Evolutionary conservation across 1,140 invertebrate genomes (phyloP).

Genomic region (Ips typographus): DNA sequence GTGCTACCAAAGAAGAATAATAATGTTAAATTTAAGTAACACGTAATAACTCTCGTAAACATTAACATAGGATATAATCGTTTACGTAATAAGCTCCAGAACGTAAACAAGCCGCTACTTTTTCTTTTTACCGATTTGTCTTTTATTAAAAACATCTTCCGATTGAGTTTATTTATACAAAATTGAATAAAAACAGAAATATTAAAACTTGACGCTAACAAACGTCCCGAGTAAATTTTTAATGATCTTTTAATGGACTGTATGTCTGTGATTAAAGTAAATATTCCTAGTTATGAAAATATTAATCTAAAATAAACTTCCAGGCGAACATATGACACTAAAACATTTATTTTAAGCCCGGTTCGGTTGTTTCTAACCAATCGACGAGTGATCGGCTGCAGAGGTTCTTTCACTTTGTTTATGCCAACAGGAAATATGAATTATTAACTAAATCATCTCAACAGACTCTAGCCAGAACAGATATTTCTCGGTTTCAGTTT

Average conservation of each 20-base stretch:
- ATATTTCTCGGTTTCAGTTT: not conserved
- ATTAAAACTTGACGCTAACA: constrained; percentile 23
- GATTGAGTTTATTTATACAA: constrained; percentile 31
- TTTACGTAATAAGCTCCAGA: constrained; percentile 28
- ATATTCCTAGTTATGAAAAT: constrained; percentile 41
- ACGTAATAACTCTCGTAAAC: constrained; percentile 32
- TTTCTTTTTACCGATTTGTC: constrained; percentile 38
- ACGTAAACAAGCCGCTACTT: constrained; percentile 26
- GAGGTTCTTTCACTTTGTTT: constrained; percentile 33
- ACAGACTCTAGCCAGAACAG: not conserved
- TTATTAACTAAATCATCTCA: constrained; percentile 25
- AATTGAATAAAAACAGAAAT: constrained; percentile 34
- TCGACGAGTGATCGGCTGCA: constrained; percentile 39
- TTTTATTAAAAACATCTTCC: constrained; percentile 35
- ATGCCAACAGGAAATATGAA: constrained; percentile 37
- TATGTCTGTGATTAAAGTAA: constrained; percentile 38
- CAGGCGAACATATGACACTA: constrained; percentile 40
- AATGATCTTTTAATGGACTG: constrained; percentile 37
- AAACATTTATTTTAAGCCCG: constrained; percentile 40
- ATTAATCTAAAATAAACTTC: constrained; percentile 42
- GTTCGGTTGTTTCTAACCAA: constrained; percentile 38
- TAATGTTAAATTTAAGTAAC: constrained; percentile 36
- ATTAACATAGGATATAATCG: constrained; percentile 36
- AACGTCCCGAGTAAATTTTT: constrained; percentile 31
- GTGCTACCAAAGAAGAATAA: not conserved